Evolutionary conservation across 2,113 vertebrate species (phyloP).

Genomic region (Ictalurus furcatus): DNA sequence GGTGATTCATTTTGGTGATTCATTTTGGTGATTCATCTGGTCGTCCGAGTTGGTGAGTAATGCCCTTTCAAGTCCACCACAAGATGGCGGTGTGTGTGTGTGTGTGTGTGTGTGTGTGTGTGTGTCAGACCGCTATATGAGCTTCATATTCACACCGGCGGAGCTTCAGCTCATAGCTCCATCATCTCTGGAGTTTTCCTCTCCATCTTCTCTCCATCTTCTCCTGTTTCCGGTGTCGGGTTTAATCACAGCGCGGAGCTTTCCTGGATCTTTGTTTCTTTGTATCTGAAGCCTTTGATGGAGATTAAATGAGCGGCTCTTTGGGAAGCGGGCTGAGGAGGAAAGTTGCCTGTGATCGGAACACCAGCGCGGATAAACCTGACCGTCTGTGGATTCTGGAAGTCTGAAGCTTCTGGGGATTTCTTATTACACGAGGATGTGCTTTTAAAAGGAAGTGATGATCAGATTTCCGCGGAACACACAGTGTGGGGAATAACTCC

Average conservation of each 20-base stretch:
- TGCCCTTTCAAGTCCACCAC: not conserved
- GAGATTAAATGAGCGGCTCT: not conserved
- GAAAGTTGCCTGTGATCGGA: not conserved
- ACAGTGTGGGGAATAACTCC: not conserved
- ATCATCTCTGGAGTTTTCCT: not conserved
- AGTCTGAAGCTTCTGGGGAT: not conserved
- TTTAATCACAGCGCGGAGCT: not conserved
- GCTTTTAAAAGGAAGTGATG: no score
- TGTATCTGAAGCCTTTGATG: not conserved
- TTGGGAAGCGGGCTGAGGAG: not conserved
- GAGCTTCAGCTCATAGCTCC: slow-evolving; percentile 1
- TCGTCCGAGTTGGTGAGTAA: not conserved
- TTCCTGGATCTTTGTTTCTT: not conserved
- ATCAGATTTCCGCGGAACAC: not conserved
- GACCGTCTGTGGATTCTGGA: not conserved
- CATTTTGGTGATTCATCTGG: no score
- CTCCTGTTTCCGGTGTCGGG: not conserved
- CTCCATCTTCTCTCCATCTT: not conserved
- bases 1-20: no score
- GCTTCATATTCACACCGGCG: not conserved
- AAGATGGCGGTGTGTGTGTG: slow-evolving; percentile 14
- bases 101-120: not conserved
- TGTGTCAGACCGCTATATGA: not conserved
- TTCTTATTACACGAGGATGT: no score
- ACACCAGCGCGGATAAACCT: not conserved